Evolutionary conservation across 2,888 invertebrate genomes (phyloP), one percentile per base, ranked within the genome.

Genomic region (Punctoribates punctum): DNA sequence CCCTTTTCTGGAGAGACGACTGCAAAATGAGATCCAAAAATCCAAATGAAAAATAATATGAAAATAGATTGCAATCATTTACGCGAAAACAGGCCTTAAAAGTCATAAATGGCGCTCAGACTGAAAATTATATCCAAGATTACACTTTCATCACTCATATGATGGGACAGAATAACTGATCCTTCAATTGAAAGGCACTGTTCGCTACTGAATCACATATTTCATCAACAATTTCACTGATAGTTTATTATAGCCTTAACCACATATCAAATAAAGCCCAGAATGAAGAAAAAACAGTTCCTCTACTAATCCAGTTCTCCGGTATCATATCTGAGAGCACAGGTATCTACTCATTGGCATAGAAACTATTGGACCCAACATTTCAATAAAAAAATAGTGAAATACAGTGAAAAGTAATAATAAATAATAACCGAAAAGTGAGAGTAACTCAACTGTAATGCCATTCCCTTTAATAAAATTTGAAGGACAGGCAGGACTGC

Each of bases 231-330:
- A 20, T 48, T 48, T 48, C 13, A 3, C 0, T 51, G 20, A 51
- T n/a, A 51, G 17, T 51, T 51, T 51, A 51, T 51, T 51, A 51
- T 51, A 51, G 51, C 17, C 20, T 20, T 51, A 51, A 51, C 51
- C 51, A 20, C 17, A 51, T 20, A 51, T 51, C 42, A 42, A 42
- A 42, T 42, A 42, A 42, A 42, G n/a, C n/a, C n/a, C n/a, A n/a
- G n/a, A 42, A 42, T 13, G 13, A 13, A 51, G 1, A 20, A 51
- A 51, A 51, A 51, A 51, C 20, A 5, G 17, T 51, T 51, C 8
- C n/a, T n/a, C 51, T 51, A 51, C 51, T 51, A 51, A 51, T 51
- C 51, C n/a, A 51, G 51, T 51, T 17, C 51, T 20, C 51, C 51
- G 51, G 51, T 51, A 17, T 51, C 17, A 51, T 20, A 51, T 51